Evolutionary conservation across 2,888 invertebrate genomes (phyloP).

Genomic region (Papilio gigon): DNA sequence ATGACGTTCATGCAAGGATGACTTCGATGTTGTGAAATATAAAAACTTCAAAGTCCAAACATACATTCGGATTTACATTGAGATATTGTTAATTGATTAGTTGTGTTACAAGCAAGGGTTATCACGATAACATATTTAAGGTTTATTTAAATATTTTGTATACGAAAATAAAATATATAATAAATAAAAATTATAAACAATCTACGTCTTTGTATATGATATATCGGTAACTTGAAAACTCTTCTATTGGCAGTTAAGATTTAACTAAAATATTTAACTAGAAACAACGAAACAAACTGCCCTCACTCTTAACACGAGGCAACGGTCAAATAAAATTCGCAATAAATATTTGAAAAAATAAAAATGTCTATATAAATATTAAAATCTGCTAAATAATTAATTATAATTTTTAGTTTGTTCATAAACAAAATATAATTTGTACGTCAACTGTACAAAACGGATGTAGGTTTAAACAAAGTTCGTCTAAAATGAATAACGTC

Average conservation of each 20-base stretch:
- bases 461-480: constrained; percentile 59
- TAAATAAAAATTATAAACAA: constrained; percentile 60
- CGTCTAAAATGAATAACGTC: constrained; percentile 69
- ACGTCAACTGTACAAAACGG: constrained; percentile 75
- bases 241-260: constrained; percentile 72
- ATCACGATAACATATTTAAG: constrained; percentile 68
- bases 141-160: constrained; percentile 52
- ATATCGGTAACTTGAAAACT: constrained; percentile 75
- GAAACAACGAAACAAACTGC: constrained; percentile 66
- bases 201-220: constrained; percentile 72
- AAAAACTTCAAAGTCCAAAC: constrained; percentile 27
- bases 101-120: constrained; percentile 83
- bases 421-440: constrained; percentile 74
- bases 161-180: constrained; percentile 54
- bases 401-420: constrained; percentile 69
- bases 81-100: constrained; percentile 75
- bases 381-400: constrained; percentile 66
- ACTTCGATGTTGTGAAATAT: constrained; percentile 47
- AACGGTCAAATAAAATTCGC: constrained; percentile 65
- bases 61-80: constrained; percentile 43
- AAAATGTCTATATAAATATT: constrained; percentile 67
- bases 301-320: constrained; percentile 66
- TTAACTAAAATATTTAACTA: constrained; percentile 61
- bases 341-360: constrained; percentile 69
- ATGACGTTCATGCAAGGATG: constrained; percentile 61